Evolutionary conservation across 2,797 vertebrate species (phyloP), one percentile per base, ranked within the genome.

Genomic region (Sandelia bainsii): DNA sequence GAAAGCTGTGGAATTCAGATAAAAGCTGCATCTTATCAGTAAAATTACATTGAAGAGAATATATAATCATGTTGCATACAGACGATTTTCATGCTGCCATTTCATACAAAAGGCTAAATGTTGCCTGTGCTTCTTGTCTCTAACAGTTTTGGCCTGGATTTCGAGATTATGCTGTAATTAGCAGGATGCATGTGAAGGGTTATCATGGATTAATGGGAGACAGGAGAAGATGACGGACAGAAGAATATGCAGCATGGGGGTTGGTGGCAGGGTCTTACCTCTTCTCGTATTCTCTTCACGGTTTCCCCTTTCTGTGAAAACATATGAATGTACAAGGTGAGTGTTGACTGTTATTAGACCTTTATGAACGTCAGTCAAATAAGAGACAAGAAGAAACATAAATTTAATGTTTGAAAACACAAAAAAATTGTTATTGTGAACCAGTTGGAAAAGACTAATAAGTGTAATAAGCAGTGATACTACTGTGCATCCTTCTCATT

Each of bases 211-310:
- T 66, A 69, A 69, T 2, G 11, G 37, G 10, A 20, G 60, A 37
- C 23, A 23, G 19, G 34, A 39, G 29, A 17, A 13, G 37, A 17
- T 0, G 51, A 34, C 10, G 37, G 37, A 64, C 8, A 40, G 61
- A 3, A 62, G 45, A 57, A 39, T 5, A 9, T 20, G 39, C 14
- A 48, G 40, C 32, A 3, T 14, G 60, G 29, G 6, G 39, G 13
- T 0, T 9, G 42, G 16, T 0, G 64, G 8, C 27, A 16, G 6
- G 37, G 0, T 45, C 95, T 94, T 93, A 98, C 97, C 96, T 98
- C 97, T 85, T 99, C 97, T 86, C 97, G 94, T 95, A 99, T 99
- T 92, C 95, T 96, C 90, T 99, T 99, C 69, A 99, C 97, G 0
- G 97, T 98, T 88, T 99, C 97, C 81, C 97, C 97, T 96, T 99